phyloP scores from a whole-genome alignment of 2,113 vertebrate species.

The Campylomormyrus numenius region DNA sequence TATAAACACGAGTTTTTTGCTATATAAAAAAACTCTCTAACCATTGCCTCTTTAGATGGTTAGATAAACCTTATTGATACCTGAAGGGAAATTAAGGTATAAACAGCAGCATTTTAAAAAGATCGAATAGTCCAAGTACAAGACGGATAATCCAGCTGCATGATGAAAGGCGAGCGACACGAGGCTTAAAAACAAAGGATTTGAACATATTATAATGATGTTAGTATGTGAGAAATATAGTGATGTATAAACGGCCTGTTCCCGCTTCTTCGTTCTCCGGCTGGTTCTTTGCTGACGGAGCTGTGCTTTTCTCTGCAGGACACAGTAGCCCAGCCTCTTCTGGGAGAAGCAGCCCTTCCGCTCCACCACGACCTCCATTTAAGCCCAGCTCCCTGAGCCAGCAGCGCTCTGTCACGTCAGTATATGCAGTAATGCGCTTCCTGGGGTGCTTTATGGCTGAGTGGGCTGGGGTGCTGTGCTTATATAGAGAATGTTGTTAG shows the following conservation, averaged over 20 bases:
- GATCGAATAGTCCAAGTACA: neutral
- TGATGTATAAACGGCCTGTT: neutral
- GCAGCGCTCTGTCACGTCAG: conserved; percentile 49
- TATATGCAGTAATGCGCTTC: conserved; percentile 6
- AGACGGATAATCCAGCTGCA: neutral
- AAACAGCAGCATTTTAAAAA: neutral
- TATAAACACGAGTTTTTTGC: neutral
- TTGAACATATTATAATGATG: neutral
- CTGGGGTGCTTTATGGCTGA: neutral
- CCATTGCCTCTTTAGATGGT: neutral
- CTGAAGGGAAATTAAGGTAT: neutral
- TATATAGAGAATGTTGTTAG: neutral
- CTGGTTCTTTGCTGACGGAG: neutral
- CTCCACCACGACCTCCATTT: conserved; percentile 29
- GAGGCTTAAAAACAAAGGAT: neutral
- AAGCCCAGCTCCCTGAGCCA: conserved; percentile 36
- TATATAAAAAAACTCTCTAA: neutral
- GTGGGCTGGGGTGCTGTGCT: neutral
- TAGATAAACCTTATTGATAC: neutral
- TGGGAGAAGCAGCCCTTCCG: conserved; percentile 22
- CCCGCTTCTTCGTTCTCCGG: neutral
- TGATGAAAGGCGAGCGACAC: neutral
- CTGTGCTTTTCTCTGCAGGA: neutral
- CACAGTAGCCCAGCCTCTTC: conserved; percentile 22
- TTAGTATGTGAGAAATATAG: neutral